Percentiles rank a stretch among this genome's conserved stretches.
These are phyloP conservation scores for Dascyllus trimaculatus DNA, from an alignment of 2,113 vertebrate genomes.

Conservation along the genomic window DNA sequence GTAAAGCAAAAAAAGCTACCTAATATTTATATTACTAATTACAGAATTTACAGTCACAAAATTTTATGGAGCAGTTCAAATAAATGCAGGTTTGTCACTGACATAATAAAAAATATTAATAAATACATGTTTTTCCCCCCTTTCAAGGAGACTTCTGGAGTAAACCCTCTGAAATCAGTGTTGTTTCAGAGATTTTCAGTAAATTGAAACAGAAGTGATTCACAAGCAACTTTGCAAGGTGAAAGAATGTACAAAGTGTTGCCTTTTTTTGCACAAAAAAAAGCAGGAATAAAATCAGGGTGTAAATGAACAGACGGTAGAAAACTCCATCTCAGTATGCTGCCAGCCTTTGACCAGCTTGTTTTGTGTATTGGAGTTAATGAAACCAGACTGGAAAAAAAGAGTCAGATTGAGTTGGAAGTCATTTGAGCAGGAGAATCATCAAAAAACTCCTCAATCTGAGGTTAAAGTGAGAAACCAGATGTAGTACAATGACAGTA, in stretches of 20 bases:
- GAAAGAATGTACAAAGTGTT: constrained; percentile 7
- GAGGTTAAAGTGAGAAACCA: neutral
- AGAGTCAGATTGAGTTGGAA: constrained; percentile 2
- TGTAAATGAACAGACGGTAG: constrained; percentile 18
- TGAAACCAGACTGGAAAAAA: no score
- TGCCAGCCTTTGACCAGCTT: neutral
- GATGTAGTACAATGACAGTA: constrained; percentile 6
- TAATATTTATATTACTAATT: constrained; percentile 87
- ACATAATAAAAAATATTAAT: constrained; percentile 79
- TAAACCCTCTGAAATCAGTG: constrained; percentile 13
- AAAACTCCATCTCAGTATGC: constrained; percentile 36
- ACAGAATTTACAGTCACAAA: constrained; percentile 84
- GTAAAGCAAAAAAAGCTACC: constrained; percentile 74
- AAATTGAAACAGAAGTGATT: constrained; percentile 37
- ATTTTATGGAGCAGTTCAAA: constrained; percentile 70
- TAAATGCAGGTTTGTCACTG: constrained; percentile 57
- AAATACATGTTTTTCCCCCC: constrained; percentile 65
- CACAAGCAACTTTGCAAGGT: constrained; percentile 36
- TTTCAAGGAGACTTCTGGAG: constrained; percentile 46
- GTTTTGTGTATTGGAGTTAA: no score
- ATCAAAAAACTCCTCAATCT: neutral
- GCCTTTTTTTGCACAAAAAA: constrained; percentile 3
- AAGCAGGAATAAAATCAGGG: neutral
- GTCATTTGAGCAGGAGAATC: constrained; percentile 7
- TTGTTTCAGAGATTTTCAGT: constrained; percentile 23